Conservation (phyloP, 2,797 vertebrate genomes). For the Rhinophrynus dorsalis region DNA sequence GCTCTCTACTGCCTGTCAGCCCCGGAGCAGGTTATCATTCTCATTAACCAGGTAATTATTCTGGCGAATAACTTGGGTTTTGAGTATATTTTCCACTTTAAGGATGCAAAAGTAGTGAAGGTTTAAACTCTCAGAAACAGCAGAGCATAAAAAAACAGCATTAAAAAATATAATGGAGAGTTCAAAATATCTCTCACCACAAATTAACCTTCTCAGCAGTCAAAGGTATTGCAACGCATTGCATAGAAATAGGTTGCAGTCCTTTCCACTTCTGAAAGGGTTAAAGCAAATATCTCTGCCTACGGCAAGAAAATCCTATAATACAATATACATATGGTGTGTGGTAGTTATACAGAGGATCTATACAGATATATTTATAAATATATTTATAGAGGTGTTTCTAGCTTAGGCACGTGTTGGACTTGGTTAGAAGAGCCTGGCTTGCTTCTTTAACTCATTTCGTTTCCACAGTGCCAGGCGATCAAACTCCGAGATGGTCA, state of each 20-base stretch:
- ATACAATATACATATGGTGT: constrained; percentile 46
- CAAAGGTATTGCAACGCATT: constrained; percentile 29
- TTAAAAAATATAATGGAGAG: constrained; percentile 47
- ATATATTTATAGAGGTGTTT: constrained; percentile 66
- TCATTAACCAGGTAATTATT: no score
- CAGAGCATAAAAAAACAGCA: constrained; percentile 40
- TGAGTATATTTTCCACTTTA: not conserved
- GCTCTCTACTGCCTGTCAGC: no score
- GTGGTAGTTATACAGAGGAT: constrained; percentile 44
- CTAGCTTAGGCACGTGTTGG: constrained; percentile 56
- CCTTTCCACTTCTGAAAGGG: constrained; percentile 26
- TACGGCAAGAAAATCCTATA: constrained; percentile 29
- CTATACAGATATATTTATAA: constrained; percentile 43
- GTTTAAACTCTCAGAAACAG: constrained; percentile 43
- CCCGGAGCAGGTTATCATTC: no score
- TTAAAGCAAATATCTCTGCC: constrained; percentile 30
- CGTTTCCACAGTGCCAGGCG: constrained; percentile 97
- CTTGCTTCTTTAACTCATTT: constrained; percentile 97
- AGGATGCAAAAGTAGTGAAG: not conserved
- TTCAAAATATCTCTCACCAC: constrained; percentile 45
- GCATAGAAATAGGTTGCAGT: constrained; percentile 36
- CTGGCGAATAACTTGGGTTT: no score
- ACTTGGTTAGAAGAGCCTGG: constrained; percentile 85
- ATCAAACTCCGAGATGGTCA: constrained; percentile 96
- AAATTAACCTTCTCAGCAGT: constrained; percentile 23